phyloP scores from a whole-genome alignment of 2,797 vertebrate genomes.

The Podargus strigoides region DNA sequence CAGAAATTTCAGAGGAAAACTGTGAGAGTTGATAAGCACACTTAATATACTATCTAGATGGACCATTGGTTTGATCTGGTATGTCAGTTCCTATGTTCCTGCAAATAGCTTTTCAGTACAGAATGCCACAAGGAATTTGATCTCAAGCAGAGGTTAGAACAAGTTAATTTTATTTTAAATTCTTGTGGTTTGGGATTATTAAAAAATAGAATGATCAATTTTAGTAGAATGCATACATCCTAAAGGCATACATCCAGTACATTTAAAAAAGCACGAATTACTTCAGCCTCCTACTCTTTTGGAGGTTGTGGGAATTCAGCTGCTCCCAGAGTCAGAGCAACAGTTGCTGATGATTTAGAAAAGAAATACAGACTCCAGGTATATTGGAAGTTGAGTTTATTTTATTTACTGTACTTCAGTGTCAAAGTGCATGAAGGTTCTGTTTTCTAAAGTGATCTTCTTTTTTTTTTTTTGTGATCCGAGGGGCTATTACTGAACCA shows the following conservation, averaged over 20 bases:
- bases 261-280: not conserved
- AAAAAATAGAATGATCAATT: not conserved
- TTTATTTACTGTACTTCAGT: not conserved
- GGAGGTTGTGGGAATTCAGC: not conserved
- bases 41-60: constrained; percentile 21
- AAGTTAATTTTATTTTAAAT: constrained; percentile 33
- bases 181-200: not conserved
- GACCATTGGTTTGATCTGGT: constrained; percentile 20
- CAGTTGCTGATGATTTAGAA: not conserved
- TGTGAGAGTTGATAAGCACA: constrained; percentile 29
- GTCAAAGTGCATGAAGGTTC: not conserved
- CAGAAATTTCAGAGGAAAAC: constrained; percentile 32
- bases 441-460: not conserved
- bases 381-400: not conserved
- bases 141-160: not conserved
- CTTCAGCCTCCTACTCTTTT: not conserved
- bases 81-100: not conserved
- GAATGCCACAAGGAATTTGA: not conserved
- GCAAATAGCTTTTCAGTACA: constrained; percentile 1
- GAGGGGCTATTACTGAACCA: not conserved
- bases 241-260: not conserved
- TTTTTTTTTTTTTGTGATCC: not conserved
- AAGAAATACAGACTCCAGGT: not conserved
- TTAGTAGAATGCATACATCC: not conserved
- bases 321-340: not conserved